A percentile compares a stretch with the other conserved stretches of the same genome.
phyloP scores from a whole-genome alignment of 92 coral and sea anemone species.

The Palythoa grandis region DNA sequence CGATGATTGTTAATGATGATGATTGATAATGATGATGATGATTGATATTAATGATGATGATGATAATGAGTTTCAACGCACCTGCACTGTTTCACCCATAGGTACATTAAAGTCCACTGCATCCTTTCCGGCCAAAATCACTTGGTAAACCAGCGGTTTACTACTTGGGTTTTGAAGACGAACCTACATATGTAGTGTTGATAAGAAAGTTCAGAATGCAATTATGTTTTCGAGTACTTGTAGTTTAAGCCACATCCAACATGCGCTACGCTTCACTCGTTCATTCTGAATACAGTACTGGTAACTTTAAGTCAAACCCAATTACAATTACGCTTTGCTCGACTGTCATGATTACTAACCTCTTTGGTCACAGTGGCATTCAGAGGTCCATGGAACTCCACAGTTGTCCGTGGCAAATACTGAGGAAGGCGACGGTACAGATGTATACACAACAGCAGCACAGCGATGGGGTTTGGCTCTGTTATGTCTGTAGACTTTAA shows the following conservation, averaged over 20 bases:
- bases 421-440: conserved; percentile 96
- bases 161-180: conserved; percentile 97
- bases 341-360: conserved; percentile 59
- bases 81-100: conserved; percentile 94
- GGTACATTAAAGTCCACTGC: conserved; percentile 85
- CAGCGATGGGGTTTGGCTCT: conserved; percentile 87
- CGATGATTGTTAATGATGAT: neutral
- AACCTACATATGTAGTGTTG: conserved; percentile 58
- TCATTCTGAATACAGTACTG: too few relatives aligned
- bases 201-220: too few relatives aligned
- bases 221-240: too few relatives aligned
- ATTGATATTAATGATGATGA: neutral
- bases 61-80: conserved; percentile 21
- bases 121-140: conserved; percentile 89
- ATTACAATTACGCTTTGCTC: neutral
- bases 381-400: conserved; percentile 89
- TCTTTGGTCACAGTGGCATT: conserved; percentile 87
- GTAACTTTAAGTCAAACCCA: too few relatives aligned
- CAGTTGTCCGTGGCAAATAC: conserved; percentile 92
- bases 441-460: conserved; percentile 85
- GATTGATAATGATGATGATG: neutral
- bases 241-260: neutral
- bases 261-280: neutral
- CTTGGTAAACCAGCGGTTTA: conserved; percentile 91
- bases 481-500: conserved; percentile 91